Conservation (phyloP, 2,888 invertebrate genomes). For the Ophonus ardosiacus region DNA sequence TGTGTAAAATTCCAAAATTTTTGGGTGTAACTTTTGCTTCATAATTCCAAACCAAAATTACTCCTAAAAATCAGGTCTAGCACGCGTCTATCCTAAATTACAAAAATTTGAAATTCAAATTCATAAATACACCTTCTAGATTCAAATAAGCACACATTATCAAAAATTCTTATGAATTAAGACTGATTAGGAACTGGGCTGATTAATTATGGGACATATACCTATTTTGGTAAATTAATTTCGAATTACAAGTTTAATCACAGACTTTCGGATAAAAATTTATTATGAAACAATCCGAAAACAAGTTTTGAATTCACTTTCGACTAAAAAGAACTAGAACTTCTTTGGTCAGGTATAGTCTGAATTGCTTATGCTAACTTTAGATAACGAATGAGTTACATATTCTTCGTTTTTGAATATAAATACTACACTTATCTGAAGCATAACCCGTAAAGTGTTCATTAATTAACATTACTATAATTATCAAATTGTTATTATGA, state of each 20-base stretch:
- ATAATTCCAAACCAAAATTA: background rate
- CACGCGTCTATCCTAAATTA: background rate
- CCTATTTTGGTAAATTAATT: constrained; percentile 26
- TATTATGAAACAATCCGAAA: background rate
- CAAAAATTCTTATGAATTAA: constrained; percentile 20
- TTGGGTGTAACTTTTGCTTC: background rate
- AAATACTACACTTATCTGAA: background rate
- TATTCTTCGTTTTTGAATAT: background rate
- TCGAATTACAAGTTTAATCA: background rate
- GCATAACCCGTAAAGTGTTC: constrained; percentile 1
- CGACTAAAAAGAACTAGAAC: background rate
- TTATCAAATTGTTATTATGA: constrained; percentile 53
- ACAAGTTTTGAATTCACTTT: constrained; percentile 7
- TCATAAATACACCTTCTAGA: background rate
- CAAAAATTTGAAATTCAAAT: constrained; percentile 33
- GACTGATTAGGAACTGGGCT: constrained; percentile 16
- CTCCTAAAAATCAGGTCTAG: background rate
- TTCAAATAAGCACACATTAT: constrained; percentile 5
- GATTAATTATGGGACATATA: constrained; percentile 23
- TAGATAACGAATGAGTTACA: background rate
- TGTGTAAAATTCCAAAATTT: background rate
- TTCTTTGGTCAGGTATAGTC: background rate
- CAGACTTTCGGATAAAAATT: background rate
- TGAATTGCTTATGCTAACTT: background rate
- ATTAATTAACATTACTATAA: constrained; percentile 20